These are phyloP conservation scores for Holacanthus passer DNA, from an alignment of 2,113 vertebrate species.

Conservation along the genomic window DNA sequence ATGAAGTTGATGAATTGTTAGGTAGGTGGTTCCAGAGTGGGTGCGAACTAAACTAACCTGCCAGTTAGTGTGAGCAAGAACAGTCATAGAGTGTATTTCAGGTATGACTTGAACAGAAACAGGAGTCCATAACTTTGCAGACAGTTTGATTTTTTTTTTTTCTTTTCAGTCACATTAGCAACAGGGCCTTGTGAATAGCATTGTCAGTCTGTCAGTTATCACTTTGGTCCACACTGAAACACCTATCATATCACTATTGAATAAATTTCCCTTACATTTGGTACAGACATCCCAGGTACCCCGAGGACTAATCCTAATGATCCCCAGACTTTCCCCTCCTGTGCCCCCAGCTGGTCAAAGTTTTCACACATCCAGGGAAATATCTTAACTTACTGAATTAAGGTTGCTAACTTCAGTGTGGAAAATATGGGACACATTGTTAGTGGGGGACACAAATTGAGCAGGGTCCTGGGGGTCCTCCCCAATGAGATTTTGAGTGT, in stretches of 20 bases:
- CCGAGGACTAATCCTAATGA: neutral
- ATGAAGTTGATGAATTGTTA: slow-evolving; percentile 71
- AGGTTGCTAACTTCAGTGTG: no score
- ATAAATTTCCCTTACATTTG: neutral
- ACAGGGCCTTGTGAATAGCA: neutral
- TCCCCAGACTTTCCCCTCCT: neutral
- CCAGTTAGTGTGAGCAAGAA: slow-evolving; percentile 49
- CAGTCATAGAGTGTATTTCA: slow-evolving; percentile 18
- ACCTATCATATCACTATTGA: neutral
- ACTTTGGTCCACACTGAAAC: neutral
- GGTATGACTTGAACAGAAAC: slow-evolving; percentile 42
- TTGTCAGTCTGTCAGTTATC: neutral
- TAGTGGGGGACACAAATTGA: no score
- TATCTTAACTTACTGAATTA: no score
- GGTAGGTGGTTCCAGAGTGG: slow-evolving; percentile 67
- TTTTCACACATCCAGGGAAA: neutral
- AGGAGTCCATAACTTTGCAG: slow-evolving; percentile 8
- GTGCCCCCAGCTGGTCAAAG: neutral
- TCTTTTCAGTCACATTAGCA: neutral
- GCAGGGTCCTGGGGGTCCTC: no score
- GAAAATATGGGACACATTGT: no score
- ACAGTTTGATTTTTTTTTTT: neutral
- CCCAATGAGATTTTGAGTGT: no score
- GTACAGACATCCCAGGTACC: neutral
- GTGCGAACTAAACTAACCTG: slow-evolving; percentile 54